These are phyloP conservation scores for Rafetus swinhoei DNA, from an alignment of 2,113 vertebrate species.

Conservation along the genomic window DNA sequence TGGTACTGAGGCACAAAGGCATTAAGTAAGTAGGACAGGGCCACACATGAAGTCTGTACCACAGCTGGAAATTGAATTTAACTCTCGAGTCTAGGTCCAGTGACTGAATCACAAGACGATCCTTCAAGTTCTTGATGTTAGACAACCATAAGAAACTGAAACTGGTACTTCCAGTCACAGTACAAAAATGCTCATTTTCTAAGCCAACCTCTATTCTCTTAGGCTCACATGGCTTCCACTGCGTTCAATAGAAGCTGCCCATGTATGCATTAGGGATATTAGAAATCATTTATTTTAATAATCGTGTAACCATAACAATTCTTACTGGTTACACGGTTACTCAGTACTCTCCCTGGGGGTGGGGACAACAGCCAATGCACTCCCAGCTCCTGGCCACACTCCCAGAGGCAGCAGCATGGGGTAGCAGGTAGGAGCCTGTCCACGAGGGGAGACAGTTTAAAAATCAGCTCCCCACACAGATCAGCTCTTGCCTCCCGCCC, in stretches of 20 bases:
- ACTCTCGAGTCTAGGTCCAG: neutral
- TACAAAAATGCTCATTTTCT: neutral
- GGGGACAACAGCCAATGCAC: too few relatives aligned
- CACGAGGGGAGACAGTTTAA: too few relatives aligned
- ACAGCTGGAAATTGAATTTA: neutral
- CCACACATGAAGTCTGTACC: neutral
- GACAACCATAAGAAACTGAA: neutral
- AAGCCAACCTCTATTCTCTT: neutral
- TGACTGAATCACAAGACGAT: neutral
- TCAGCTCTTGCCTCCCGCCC: too few relatives aligned
- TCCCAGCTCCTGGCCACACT: too few relatives aligned
- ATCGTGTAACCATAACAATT: too few relatives aligned
- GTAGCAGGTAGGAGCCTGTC: too few relatives aligned
- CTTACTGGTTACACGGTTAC: too few relatives aligned
- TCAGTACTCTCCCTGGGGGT: too few relatives aligned
- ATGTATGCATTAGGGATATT: neutral
- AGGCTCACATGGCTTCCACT: neutral
- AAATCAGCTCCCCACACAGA: too few relatives aligned
- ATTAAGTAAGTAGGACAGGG: slow-evolving; percentile 13
- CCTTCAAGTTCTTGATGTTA: neutral
- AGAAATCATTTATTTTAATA: too few relatives aligned
- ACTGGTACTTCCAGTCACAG: neutral
- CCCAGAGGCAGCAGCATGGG: too few relatives aligned
- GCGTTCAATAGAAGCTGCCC: neutral
- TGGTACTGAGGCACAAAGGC: neutral